Base-by-base conservation (phyloP, 1,140 invertebrate species). In the Camponotus vicinus region DNA sequence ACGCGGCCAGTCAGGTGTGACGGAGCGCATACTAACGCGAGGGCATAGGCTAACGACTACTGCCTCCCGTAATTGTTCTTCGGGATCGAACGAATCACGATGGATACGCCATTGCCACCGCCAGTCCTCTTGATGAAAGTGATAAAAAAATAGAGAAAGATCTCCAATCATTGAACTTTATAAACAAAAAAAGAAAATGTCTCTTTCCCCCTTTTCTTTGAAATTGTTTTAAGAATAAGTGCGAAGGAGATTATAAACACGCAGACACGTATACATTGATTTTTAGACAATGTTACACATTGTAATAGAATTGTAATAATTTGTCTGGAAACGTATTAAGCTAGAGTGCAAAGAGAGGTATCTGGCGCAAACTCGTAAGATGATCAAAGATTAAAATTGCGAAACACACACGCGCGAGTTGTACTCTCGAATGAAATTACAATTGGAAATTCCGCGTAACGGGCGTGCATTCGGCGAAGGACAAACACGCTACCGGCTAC, bases 41-140 rank as follows among this genome's bases (percentile, higher is more conserved):
- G 91, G 92, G 85, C 92, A 94, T 93, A 94, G 93, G 93, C 92
- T 94, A 94, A 94, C 94, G 93, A 94, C 93, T 94, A 94, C 93
- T 92, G 92, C 91, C 93, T 92, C 93, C 93, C 93, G 93, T 93
- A 94, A 94, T 94, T 94, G 94, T 94, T 93, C 92, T 32, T 85
- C 63, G 76, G 87, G 89, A 93, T 92, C 89, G 89, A 92, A 91
- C 90, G 92, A 88, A 93, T 93, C 92, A 91, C 89, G 88, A 92
- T 75, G 89, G 87, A 92, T 93, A 88, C 73, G 85, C 87, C 85
- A 73, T 71, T 85, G 67, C 86, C 66, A 82, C 69, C 63, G 86
- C 85, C 64, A 2, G 52, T 11, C 49, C 13, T 52, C 34, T 37
- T 67, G 32, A 64, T 21, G 40, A 76, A 71, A 89, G 40, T 34